Evolutionary conservation across 2,888 invertebrate genomes (phyloP).

Genomic region (Pseudococcus longispinus): DNA sequence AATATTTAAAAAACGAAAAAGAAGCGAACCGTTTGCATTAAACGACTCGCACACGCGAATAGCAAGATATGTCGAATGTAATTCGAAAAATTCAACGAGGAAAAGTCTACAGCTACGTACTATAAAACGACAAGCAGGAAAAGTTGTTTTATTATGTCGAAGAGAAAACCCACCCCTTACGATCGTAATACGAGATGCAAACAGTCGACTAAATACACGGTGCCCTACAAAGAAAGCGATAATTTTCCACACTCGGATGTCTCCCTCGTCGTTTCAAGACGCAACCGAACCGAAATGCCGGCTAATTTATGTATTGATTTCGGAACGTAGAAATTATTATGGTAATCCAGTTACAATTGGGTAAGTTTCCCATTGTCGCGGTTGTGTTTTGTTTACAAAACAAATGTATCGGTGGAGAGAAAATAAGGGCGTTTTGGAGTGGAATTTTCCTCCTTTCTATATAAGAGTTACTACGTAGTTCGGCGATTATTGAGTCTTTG

Average conservation of each 20-base stretch:
- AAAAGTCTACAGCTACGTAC: not conserved
- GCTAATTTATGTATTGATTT: conserved; percentile 12
- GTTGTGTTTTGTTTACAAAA: not conserved
- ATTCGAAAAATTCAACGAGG: conserved; percentile 21
- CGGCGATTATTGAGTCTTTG: not conserved
- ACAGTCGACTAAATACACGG: conserved; percentile 23
- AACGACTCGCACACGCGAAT: not conserved
- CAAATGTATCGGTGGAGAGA: not conserved
- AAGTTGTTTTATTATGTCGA: conserved; percentile 29
- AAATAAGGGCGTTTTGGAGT: not conserved
- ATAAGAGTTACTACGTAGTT: not conserved
- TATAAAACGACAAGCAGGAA: not conserved
- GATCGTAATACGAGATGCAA: conserved; percentile 42
- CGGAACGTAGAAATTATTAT: not conserved
- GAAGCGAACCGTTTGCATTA: conserved; percentile 5
- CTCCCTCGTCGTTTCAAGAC: not conserved
- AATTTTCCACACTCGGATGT: not conserved
- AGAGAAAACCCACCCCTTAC: not conserved
- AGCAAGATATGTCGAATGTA: conserved; percentile 34
- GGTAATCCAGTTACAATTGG: conserved; percentile 7
- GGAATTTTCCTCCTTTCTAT: not conserved
- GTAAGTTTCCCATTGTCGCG: not conserved
- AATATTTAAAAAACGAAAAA: not conserved
- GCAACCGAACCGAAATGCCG: not conserved
- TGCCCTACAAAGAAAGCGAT: conserved; percentile 14